Conservation (phyloP, 2,113 vertebrate species). For the Silurus meridionalis region DNA sequence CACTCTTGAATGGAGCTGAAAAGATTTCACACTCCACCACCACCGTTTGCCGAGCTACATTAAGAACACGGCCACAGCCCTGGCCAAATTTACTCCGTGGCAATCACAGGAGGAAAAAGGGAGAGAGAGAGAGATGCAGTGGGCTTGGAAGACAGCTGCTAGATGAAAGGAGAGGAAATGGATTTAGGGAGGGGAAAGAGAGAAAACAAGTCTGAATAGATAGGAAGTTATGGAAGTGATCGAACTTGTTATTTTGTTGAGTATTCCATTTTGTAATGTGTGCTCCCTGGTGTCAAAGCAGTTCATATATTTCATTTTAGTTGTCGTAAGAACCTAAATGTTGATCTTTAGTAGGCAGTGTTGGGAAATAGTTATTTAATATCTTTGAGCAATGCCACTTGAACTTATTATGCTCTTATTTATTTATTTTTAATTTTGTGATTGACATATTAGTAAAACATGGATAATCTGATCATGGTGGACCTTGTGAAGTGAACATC, state of each 20-base stretch:
- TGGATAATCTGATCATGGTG: background rate
- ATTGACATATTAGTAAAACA: background rate
- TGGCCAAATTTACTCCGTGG: slow-evolving; percentile 63
- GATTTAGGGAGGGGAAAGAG: background rate
- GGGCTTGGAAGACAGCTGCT: background rate
- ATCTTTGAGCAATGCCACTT: background rate
- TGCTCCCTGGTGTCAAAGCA: background rate
- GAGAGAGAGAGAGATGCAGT: slow-evolving; percentile 37
- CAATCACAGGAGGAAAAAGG: slow-evolving; percentile 57
- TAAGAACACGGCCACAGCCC: slow-evolving; percentile 60
- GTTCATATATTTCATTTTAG: background rate
- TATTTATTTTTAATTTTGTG: background rate
- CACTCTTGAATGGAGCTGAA: slow-evolving; percentile 62
- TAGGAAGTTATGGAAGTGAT: background rate
- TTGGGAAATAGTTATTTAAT: background rate
- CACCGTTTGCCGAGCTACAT: slow-evolving; percentile 66
- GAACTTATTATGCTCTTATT: background rate
- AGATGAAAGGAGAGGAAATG: background rate
- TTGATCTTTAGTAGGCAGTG: background rate
- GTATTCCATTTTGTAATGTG: background rate
- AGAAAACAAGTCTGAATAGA: background rate
- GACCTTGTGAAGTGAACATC: background rate
- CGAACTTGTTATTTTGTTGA: background rate
- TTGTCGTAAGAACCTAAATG: background rate
- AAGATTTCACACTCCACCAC: slow-evolving; percentile 64